phyloP scores from a whole-genome alignment of 2,888 invertebrate species.

The Girardia tigrina region DNA sequence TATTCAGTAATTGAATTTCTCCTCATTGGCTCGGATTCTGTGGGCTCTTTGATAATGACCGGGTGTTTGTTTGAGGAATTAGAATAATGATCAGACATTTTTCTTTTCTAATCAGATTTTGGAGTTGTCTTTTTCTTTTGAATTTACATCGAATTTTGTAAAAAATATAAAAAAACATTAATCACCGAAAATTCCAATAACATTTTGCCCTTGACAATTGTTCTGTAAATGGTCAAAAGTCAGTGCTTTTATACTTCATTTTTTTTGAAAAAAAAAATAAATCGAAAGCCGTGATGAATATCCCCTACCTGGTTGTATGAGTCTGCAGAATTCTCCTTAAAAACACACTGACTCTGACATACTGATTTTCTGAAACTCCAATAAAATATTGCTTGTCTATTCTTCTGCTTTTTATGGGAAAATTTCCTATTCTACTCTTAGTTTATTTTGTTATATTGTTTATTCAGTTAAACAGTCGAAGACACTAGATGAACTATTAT shows the following conservation, averaged over 20 bases:
- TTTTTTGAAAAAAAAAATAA: constrained; percentile 16
- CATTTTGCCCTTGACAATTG: background rate
- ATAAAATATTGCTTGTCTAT: constrained; percentile 23
- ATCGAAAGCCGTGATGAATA: constrained; percentile 17
- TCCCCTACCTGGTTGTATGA: constrained; percentile 19
- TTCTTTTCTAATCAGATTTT: no score
- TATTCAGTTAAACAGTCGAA: constrained; percentile 20
- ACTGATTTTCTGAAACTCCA: constrained; percentile 21
- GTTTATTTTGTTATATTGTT: constrained; percentile 14
- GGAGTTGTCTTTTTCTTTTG: no score
- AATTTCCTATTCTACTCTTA: constrained; percentile 15
- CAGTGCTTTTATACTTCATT: constrained; percentile 1
- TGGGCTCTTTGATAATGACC: constrained; percentile 2
- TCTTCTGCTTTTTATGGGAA: constrained; percentile 19
- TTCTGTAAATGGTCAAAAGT: constrained; percentile 6
- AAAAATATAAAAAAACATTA: background rate
- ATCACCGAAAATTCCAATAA: constrained; percentile 4
- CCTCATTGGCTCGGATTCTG: background rate
- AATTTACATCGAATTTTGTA: background rate
- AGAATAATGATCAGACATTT: constrained; percentile 4
- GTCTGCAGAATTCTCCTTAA: background rate
- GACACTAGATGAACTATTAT: constrained; percentile 20
- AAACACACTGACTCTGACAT: constrained; percentile 5
- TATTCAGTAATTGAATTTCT: constrained; percentile 20
- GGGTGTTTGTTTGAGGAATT: background rate